Evolutionary conservation across 2,888 invertebrate genomes (phyloP), one percentile per base, ranked within the genome.

Genomic region (Volucella inanis): DNA sequence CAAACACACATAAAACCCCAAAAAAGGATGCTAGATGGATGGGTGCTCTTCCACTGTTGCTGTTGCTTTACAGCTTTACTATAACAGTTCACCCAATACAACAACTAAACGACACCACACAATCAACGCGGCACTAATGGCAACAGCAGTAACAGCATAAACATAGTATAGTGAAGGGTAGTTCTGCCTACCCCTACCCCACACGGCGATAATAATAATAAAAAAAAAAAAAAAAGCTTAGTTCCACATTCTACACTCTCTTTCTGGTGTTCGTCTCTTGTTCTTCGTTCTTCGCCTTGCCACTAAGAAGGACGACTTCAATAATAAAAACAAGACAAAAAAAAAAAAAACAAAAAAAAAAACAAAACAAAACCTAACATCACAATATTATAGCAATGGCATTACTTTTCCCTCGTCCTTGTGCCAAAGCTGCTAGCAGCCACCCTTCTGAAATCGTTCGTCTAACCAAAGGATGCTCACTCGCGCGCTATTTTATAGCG

Each of bases 401-500:
- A 85, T 81, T 81, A 85, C 85, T 81, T 78, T 72, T 81, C 68
- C 31, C 80, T 76, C 76, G 76, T 85, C 72, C 85, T 81, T 81
- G 79, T 72, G 41, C 49, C 71, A 62, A 50, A 68, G 54, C 70
- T 39, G 12, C 38, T 14, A 45, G 4, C 52, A 3, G 8, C 31
- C 50, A 38, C 38, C 59, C 0, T 18, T 10, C 31, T 31, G 6
- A 31, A 31, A 31, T 0, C 31, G 6, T 6, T 6, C 10, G 31
- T 15, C 68, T 52, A 62, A 77, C 68, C 72, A 81, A 85, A 76
- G 85, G 85, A 85, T 85, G 81, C 81, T 81, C 85, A 77, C 81
- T 85, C 85, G 80, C 85, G 81, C 85, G 81, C 81, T 85, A 85
- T 85, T 85, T 85, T 85, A 85, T 85, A 81, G 85, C 85, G 55